Conservation (phyloP, 2,888 invertebrate species). For the Drosophila seclusa region DNA sequence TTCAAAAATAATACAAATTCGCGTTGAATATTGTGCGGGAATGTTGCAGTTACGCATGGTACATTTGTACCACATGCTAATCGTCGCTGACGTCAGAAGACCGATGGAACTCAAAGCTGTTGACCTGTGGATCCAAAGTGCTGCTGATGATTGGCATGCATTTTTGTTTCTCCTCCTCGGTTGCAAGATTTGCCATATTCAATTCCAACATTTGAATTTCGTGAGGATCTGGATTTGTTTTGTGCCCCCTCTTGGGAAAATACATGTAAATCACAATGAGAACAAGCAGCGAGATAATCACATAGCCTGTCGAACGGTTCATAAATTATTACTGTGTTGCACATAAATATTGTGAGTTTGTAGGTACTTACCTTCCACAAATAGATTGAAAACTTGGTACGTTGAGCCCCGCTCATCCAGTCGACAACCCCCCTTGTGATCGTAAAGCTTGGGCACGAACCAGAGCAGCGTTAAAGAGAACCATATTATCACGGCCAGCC, state of each 20-base stretch:
- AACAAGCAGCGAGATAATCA: constrained; percentile 40
- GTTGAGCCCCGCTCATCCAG: constrained; percentile 46
- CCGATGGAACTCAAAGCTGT: constrained; percentile 43
- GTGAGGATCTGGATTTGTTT: constrained; percentile 1
- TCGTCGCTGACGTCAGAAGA: constrained; percentile 25
- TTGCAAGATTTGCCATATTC: not conserved
- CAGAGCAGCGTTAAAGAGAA: constrained; percentile 48
- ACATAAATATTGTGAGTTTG: not conserved
- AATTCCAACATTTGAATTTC: constrained; percentile 44
- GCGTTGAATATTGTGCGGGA: constrained; percentile 34
- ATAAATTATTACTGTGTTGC: not conserved
- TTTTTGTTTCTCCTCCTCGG: constrained; percentile 10
- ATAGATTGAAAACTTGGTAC: constrained; percentile 37
- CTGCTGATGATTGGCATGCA: constrained; percentile 1
- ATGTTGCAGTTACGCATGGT: constrained; percentile 20
- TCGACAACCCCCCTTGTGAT: constrained; percentile 29
- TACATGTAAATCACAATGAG: constrained; percentile 30
- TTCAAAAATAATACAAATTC: constrained; percentile 12
- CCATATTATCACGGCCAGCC: constrained; percentile 41
- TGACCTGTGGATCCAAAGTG: constrained; percentile 29
- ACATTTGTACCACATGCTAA: constrained; percentile 14
- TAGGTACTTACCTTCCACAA: constrained; percentile 41
- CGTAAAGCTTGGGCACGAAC: constrained; percentile 48
- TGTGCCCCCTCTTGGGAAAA: constrained; percentile 17
- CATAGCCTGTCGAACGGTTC: constrained; percentile 29